These are phyloP conservation scores for Anolis apletophallus DNA, from an alignment of 2,797 vertebrate genomes.

Conservation along the genomic window DNA sequence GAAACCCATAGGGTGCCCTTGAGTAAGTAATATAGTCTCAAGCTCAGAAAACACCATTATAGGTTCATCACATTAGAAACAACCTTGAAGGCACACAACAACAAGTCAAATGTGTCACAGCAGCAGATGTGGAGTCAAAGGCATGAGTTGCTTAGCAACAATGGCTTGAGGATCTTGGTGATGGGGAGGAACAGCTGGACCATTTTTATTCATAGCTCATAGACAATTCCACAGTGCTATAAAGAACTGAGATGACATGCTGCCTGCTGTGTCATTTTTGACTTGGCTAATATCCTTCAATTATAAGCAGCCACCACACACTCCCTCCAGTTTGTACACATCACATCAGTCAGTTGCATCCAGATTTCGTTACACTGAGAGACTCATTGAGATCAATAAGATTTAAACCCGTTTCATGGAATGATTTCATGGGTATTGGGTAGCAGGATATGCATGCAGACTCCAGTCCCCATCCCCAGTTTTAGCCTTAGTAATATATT, in stretches of 20 bases:
- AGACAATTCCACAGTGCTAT: neutral
- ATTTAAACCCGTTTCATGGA: neutral
- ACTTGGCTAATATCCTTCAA: neutral
- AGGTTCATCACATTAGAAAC: too few relatives aligned
- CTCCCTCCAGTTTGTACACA: neutral
- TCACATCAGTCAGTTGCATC: neutral
- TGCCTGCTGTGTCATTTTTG: neutral
- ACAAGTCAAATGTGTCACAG: neutral
- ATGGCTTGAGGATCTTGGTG: neutral
- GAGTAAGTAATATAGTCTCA: too few relatives aligned
- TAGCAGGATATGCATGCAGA: too few relatives aligned
- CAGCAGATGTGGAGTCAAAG: neutral
- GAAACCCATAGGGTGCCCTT: too few relatives aligned
- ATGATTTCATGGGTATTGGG: too few relatives aligned
- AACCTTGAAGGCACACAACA: too few relatives aligned
- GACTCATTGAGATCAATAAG: neutral
- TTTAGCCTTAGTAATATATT: too few relatives aligned
- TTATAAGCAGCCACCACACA: neutral
- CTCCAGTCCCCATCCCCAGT: too few relatives aligned
- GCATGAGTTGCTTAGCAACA: neutral
- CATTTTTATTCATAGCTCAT: neutral
- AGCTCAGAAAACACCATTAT: too few relatives aligned
- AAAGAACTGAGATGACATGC: neutral
- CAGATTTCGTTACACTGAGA: neutral
- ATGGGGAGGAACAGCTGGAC: neutral